Percentiles rank a stretch among this genome's conserved stretches.
Evolutionary conservation across 1,140 invertebrate species (phyloP).

Genomic region (Drosophila guanche): DNA sequence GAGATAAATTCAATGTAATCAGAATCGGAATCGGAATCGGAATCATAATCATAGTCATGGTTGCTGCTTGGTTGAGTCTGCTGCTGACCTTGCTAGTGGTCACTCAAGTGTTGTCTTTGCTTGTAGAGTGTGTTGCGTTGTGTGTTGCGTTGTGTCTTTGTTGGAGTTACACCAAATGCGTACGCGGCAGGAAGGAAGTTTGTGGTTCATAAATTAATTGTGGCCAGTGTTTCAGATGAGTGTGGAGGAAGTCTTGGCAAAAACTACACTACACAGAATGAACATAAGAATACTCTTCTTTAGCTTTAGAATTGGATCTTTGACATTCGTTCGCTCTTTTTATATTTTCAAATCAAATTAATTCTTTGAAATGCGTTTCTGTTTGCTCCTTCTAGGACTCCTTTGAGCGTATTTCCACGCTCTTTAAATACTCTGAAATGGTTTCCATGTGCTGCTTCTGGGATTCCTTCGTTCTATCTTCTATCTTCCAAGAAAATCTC

Average conservation of each 20-base stretch:
- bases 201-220: slow-evolving; percentile 79
- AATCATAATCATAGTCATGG: slow-evolving; percentile 58
- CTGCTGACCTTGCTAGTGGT: slow-evolving; percentile 66
- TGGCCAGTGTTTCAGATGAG: slow-evolving; percentile 59
- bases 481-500: too few relatives aligned
- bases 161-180: slow-evolving; percentile 56
- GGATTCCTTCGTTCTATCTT: too few relatives aligned
- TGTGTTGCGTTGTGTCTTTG: slow-evolving; percentile 20
- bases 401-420: too few relatives aligned
- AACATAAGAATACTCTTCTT: too few relatives aligned
- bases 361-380: too few relatives aligned
- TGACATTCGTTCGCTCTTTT: too few relatives aligned
- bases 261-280: background rate
- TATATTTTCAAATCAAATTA: too few relatives aligned
- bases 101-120: slow-evolving; percentile 63
- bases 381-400: too few relatives aligned
- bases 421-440: too few relatives aligned
- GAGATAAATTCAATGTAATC: slow-evolving; percentile 47
- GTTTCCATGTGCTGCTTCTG: too few relatives aligned
- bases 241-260: slow-evolving; percentile 24
- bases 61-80: slow-evolving; percentile 7
- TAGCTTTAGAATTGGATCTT: too few relatives aligned
- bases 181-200: slow-evolving; percentile 69
- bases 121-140: slow-evolving; percentile 11
- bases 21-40: slow-evolving; percentile 20